A percentile compares a stretch with the other conserved stretches of the same genome.
Evolutionary conservation across 1,140 invertebrate species (phyloP).

Genomic region (Lordiphosa mommai): DNA sequence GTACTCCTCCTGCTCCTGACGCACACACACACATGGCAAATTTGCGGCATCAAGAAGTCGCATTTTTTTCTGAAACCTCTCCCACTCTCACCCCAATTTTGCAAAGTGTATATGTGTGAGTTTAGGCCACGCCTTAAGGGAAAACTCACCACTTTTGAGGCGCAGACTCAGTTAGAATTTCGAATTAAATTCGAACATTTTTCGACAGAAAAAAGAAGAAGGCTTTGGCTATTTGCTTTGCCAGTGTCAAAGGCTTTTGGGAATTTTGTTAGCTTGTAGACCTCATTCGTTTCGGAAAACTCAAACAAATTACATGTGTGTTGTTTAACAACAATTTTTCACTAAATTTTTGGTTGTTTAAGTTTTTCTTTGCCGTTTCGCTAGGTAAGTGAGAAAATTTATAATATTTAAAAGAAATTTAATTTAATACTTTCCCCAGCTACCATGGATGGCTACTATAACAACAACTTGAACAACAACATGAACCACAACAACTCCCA

Average conservation of each 20-base stretch:
- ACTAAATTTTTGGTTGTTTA: conserved; percentile 4
- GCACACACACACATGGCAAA: conserved; percentile 54
- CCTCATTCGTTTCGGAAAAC: conserved; percentile 34
- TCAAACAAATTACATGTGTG: conserved; percentile 23
- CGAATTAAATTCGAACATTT: conserved; percentile 20
- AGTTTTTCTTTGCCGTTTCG: conserved; percentile 19
- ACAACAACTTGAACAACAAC: conserved; percentile 1
- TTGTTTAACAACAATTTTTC: background rate
- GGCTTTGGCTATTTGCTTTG: conserved; percentile 14
- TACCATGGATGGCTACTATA: conserved; percentile 32
- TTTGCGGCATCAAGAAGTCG: conserved; percentile 79
- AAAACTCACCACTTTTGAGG: conserved; percentile 61
- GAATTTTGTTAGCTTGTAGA: background rate
- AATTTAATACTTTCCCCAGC: background rate
- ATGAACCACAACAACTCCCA: conserved; percentile 4
- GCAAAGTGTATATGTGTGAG: background rate
- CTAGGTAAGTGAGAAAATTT: background rate
- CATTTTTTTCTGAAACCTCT: conserved; percentile 64
- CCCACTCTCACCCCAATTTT: conserved; percentile 4
- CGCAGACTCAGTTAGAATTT: conserved; percentile 12
- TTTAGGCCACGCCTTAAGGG: conserved; percentile 44
- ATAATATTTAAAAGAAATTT: background rate
- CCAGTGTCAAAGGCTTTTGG: background rate
- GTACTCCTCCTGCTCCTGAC: background rate
- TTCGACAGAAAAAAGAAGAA: conserved; percentile 24